Evolutionary conservation across 2,113 vertebrate genomes (phyloP).

Genomic region (human): GRCh38 chr17:81301001-81301500

Average conservation of each 20-base stretch:
- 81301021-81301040: no score
- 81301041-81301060: no score
- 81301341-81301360: not conserved
- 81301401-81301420: not conserved
- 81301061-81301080: no score
- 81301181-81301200: no score
- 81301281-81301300: not conserved
- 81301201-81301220: rapidly evolving
- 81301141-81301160: not conserved
- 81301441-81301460: not conserved
- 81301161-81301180: not conserved
- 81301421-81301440: no score
- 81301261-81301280: not conserved
- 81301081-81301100: no score
- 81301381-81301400: not conserved
- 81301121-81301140: not conserved
- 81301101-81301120: not conserved
- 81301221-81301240: not conserved
- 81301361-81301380: no score
- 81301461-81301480: no score
- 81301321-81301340: not conserved
- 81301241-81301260: not conserved
- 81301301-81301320: not conserved
- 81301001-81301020: not conserved
- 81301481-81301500: rapidly evolving